Evolutionary conservation across 1,140 invertebrate species (phyloP), one percentile per base, ranked within the genome.

Genomic region (Drosophila funebris): DNA sequence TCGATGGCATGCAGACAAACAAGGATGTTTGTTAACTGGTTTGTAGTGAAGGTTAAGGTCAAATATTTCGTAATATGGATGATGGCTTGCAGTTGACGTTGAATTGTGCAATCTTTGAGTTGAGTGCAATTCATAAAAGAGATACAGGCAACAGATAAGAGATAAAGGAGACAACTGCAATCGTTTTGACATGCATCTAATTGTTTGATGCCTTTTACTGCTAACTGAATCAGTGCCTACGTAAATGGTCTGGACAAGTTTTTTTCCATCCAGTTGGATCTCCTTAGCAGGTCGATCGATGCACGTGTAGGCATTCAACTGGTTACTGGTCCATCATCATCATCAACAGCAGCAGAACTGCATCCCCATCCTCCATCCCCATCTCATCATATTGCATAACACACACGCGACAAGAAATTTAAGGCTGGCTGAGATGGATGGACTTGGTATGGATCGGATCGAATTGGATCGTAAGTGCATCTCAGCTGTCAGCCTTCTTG

Each of bases 161-260:
- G 54, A 24, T 37, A 57, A 39, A 29, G 63, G 54, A 56, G 39
- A 27, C 60, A 60, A 62, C 62, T 58, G 48, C 67, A 78, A 75
- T 73, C 66, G 73, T 24, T 68, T 67, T 56, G 73, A 72, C 69
- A 76, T 67, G 50, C 69, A 72, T 87, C 77, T 85, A 85, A 85
- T 85, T 85, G 81, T 85, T 85, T 85, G 53, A 68, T 70, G 70
- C 81, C 82, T 78, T 85, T 87, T 85, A 82, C 68, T 85, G 82
- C 74, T 72, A 60, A 78, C 71, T 81, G 72, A 78, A 61, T 87
- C 64, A 83, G 37, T 58, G 72, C 31, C 50, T 41, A 39, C 78
- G 48, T 69, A 66, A 43, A 85, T 87, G 81, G 81, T 20, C 14
- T 69, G 16, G 66, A 66, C 81, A 57, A 82, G 70, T 85, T 85